Conservation (phyloP, 2,113 vertebrate genomes). For the Thomomys bottae region DNA sequence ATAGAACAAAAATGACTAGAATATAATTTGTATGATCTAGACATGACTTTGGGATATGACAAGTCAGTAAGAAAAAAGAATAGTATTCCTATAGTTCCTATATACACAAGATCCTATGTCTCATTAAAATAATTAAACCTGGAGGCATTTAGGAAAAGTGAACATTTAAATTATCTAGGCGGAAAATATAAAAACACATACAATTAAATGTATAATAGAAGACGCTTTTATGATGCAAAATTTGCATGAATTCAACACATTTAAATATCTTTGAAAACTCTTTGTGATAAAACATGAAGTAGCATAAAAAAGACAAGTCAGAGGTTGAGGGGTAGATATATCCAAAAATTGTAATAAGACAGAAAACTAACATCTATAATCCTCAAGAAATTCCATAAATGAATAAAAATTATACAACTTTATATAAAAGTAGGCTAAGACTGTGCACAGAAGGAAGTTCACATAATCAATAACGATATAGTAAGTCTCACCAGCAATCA, state of each 20-base stretch:
- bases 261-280: constrained; percentile 3
- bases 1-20: background rate
- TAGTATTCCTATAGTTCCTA: background rate
- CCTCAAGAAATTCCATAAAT: background rate
- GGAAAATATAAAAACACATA: background rate
- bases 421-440: background rate
- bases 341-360: background rate
- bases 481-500: background rate
- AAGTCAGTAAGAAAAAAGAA: background rate
- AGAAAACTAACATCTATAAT: background rate
- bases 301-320: constrained; percentile 29
- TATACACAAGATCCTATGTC: background rate
- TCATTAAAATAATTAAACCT: background rate
- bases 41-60: background rate
- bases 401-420: background rate
- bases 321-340: background rate
- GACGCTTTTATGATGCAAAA: background rate
- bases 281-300: constrained; percentile 23
- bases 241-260: background rate
- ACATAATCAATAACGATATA: background rate
- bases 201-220: background rate
- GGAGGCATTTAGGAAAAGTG: background rate
- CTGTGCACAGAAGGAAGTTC: constrained; percentile 14
- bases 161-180: background rate
- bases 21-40: background rate